Evolutionary conservation across 2,888 invertebrate genomes (phyloP), one percentile per base, ranked within the genome.

Genomic region (Selenia dentaria): DNA sequence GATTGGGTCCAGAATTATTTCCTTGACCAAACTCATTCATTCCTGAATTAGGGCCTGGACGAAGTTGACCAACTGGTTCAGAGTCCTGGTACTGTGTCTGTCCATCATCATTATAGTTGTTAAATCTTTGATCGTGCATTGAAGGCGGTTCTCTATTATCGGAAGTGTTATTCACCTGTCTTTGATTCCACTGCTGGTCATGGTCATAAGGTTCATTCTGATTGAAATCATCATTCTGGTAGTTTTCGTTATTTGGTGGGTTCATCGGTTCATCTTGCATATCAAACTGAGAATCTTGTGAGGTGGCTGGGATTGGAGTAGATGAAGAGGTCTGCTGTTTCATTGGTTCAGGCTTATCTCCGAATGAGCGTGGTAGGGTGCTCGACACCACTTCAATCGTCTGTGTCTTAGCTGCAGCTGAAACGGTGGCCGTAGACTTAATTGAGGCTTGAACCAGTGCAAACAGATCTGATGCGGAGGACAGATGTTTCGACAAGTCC

Each of bases 381-480:
- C 45, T 79, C 22, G 65, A 47, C 1, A 84, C 79, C 0, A 79
- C 73, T 29, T 69, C 75, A 0, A 71, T 52, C 4, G 59, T 53
- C 2, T 60, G 57, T 1, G 56, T 46, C 3, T 36, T 44, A 0
- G 59, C 37, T 1, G 57, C 41, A 0, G 64, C 24, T 9, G 64
- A 22, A 31, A 51, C 32, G 11, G 65, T 48, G 1, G 74, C 42
- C 4, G 69, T 63, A 0, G 82, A 74, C 36, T 81, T 77, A 8
- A 88, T 67, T 1, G 85, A 82, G 1, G 85, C 86, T 38, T 89
- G 88, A 12, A 89, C 83, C 10, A 90, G 51, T 1, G 89, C 88
- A 20, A 89, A 59, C 24, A 90, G 56, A 33, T 82, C 80, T 0
- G 81, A 68, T 0, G 89, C 88, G 0, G 88, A 79, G 1, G 83